Evolutionary conservation across 2,797 vertebrate species (phyloP).

Genomic region (Coracias cyanogaster): DNA sequence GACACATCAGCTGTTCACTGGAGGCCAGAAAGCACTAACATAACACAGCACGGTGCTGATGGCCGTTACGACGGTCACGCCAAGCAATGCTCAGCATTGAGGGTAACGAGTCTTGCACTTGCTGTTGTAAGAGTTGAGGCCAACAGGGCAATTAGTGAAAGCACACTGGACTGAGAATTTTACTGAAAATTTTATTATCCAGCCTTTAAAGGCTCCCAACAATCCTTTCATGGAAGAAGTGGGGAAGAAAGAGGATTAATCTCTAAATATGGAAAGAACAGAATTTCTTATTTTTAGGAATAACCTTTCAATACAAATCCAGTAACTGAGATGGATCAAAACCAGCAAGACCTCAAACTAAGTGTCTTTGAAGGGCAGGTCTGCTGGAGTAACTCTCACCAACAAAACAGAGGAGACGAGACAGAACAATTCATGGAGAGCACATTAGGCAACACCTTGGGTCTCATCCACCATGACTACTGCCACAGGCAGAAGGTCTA

Average conservation of each 20-base stretch:
- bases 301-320: background rate
- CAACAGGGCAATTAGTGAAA: background rate
- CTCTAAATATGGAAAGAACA: background rate
- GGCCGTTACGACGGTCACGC: rapidly evolving
- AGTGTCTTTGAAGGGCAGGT: background rate
- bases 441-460: background rate
- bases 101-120: rapidly evolving
- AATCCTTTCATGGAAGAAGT: background rate
- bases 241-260: background rate
- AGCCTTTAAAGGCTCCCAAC: background rate
- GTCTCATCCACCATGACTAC: background rate
- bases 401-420: background rate
- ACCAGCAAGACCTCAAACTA: background rate
- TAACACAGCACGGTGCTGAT: rapidly evolving
- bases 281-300: background rate
- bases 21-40: background rate
- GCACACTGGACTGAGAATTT: background rate
- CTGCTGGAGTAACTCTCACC: background rate
- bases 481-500: background rate
- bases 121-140: rapidly evolving
- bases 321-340: background rate
- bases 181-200: background rate
- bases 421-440: background rate
- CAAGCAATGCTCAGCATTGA: rapidly evolving
- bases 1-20: background rate